A percentile compares a stretch with the other conserved stretches of the same genome.
Evolutionary conservation across 2,888 invertebrate genomes (phyloP).

Genomic region (Antheraea yamamai): DNA sequence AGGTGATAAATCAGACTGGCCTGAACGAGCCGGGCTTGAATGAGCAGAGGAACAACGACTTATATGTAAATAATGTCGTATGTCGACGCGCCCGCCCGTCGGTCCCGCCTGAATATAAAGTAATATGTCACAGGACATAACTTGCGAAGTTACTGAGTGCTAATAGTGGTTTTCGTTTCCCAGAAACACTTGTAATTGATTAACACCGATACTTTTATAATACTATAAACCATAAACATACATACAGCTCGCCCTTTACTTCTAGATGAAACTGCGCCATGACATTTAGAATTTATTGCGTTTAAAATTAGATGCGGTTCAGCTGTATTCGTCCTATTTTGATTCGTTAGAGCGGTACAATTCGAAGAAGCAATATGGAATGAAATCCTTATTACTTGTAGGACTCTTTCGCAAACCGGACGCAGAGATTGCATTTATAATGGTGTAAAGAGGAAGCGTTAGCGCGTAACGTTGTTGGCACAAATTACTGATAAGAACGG

Average conservation of each 20-base stretch:
- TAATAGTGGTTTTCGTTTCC: constrained; percentile 40
- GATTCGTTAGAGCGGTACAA: neutral
- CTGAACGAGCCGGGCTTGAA: constrained; percentile 65
- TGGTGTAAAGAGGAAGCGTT: constrained; percentile 63
- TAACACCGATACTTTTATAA: constrained; percentile 9
- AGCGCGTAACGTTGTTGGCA: constrained; percentile 61
- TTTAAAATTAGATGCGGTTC: constrained; percentile 7
- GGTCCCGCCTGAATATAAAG: constrained; percentile 67
- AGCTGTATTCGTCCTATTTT: constrained; percentile 12
- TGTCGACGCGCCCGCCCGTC: constrained; percentile 54
- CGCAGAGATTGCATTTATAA: constrained; percentile 56
- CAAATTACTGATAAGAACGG: constrained; percentile 58
- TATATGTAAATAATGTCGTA: constrained; percentile 78
- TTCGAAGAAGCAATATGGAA: constrained; percentile 4
- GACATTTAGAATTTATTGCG: constrained; percentile 1
- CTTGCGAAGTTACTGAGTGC: constrained; percentile 55
- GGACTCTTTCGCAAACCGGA: constrained; percentile 52
- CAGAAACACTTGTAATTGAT: constrained; percentile 12
- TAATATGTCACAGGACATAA: constrained; percentile 65
- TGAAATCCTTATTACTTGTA: neutral
- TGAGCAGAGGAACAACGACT: constrained; percentile 74
- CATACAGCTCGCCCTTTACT: neutral
- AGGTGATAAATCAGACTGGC: constrained; percentile 75
- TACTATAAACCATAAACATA: constrained; percentile 3
- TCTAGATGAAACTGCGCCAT: neutral